These are phyloP conservation scores for Chionis minor DNA, from an alignment of 2,113 vertebrate species.

Conservation along the genomic window DNA sequence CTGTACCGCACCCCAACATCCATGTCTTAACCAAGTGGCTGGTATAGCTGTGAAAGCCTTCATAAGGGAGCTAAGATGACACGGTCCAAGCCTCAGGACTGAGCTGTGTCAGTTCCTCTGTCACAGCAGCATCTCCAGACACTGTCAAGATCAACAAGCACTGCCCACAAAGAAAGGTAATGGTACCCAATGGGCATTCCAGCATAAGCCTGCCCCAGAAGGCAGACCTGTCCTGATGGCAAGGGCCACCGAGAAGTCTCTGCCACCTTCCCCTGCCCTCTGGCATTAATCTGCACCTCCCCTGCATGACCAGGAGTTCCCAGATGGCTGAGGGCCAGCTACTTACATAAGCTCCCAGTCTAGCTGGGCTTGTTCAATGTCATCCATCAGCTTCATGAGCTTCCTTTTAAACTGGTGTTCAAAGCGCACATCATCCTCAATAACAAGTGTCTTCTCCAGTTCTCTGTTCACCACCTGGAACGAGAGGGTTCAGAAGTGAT, in stretches of 20 bases:
- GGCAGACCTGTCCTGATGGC: too few species aligned
- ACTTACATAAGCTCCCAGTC: conserved; percentile 98
- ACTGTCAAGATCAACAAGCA: not conserved
- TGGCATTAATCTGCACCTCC: not conserved
- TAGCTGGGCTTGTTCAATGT: conserved; percentile 81
- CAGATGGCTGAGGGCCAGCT: not conserved
- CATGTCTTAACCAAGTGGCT: not conserved
- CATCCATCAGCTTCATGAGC: conserved; percentile 86
- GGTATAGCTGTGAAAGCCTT: not conserved
- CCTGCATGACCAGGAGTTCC: rapidly evolving
- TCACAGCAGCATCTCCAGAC: not conserved
- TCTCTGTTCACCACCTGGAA: conserved; percentile 83
- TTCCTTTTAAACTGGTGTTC: conserved; percentile 91
- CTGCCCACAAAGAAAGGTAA: not conserved
- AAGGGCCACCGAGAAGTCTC: not conserved
- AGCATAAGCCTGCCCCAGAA: not conserved
- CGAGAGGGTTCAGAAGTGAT: not conserved
- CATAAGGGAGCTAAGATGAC: not conserved
- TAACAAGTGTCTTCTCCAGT: conserved; percentile 84
- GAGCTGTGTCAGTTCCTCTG: not conserved
- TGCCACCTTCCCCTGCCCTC: not conserved
- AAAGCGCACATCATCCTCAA: conserved; percentile 95
- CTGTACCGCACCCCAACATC: not conserved
- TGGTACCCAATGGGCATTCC: rapidly evolving
- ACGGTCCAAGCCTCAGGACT: not conserved